phyloP scores from a whole-genome alignment of 1,140 invertebrate species.

The Micrasema longulum region DNA sequence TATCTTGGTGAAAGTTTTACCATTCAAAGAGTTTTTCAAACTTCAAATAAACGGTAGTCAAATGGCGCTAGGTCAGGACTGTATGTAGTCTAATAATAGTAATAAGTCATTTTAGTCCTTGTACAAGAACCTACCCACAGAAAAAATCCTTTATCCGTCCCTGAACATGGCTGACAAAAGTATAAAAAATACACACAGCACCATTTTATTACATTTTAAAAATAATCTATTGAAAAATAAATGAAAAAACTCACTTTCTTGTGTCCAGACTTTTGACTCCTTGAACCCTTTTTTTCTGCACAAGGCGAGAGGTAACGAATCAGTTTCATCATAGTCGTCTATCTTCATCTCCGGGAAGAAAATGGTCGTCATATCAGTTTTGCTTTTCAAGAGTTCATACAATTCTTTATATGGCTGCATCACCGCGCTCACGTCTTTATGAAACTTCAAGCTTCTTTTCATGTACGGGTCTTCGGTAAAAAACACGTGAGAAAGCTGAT shows the following conservation, averaged over 20 bases:
- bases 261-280: conserved; percentile 1
- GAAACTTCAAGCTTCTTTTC: conserved; percentile 15
- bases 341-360: conserved; percentile 16
- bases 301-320: conserved; percentile 5
- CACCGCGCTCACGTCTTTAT: conserved; percentile 2
- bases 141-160: neutral
- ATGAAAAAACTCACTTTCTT: neutral
- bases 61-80: too few species aligned
- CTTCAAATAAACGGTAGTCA: too few species aligned
- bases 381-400: conserved; percentile 13
- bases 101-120: too few species aligned
- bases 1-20: too few species aligned
- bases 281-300: neutral
- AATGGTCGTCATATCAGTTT: conserved; percentile 17
- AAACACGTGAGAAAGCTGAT: neutral
- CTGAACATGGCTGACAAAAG: neutral
- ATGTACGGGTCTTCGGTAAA: conserved; percentile 21
- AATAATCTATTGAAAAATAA: neutral
- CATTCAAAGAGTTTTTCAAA: too few species aligned
- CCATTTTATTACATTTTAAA: too few species aligned
- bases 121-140: too few species aligned
- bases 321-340: conserved; percentile 6
- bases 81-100: too few species aligned
- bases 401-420: conserved; percentile 4
- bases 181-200: neutral